These are phyloP conservation scores for Xestobium rufovillosum DNA, from an alignment of 2,888 invertebrate genomes.

Conservation along the genomic window DNA sequence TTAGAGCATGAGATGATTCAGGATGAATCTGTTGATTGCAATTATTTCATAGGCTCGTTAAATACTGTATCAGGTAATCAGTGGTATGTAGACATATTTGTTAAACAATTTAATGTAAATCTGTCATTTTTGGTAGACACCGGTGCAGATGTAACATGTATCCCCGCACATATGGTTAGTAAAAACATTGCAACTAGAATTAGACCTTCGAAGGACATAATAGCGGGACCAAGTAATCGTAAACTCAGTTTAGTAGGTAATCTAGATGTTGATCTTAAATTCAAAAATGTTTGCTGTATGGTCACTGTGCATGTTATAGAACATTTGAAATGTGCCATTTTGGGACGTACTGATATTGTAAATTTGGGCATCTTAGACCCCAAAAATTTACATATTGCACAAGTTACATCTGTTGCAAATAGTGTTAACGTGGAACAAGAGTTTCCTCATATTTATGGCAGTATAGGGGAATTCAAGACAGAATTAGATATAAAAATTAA, in stretches of 20 bases:
- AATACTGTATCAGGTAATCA: conserved; percentile 3
- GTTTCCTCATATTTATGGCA: conserved; percentile 3
- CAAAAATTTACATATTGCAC: not conserved
- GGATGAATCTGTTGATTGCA: not conserved
- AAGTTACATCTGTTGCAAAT: not conserved
- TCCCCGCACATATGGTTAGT: not conserved
- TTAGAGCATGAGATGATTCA: not conserved
- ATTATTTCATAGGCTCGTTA: not conserved
- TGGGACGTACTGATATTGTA: conserved; percentile 2
- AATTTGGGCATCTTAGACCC: not conserved
- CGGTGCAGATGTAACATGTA: conserved; percentile 6
- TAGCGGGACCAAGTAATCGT: not conserved
- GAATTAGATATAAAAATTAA: conserved; percentile 3
- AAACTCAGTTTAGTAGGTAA: not conserved
- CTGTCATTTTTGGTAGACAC: conserved; percentile 1
- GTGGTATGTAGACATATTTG: not conserved
- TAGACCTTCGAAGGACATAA: not conserved
- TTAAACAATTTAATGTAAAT: not conserved
- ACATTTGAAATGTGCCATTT: not conserved
- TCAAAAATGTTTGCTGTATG: not conserved
- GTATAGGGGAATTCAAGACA: not conserved
- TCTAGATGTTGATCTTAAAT: not conserved
- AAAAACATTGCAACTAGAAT: not conserved
- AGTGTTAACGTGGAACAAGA: conserved; percentile 5
- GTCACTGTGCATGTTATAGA: not conserved